Base-by-base conservation (phyloP, 2,797 vertebrate genomes). In the Anguilla marmorata region DNA sequence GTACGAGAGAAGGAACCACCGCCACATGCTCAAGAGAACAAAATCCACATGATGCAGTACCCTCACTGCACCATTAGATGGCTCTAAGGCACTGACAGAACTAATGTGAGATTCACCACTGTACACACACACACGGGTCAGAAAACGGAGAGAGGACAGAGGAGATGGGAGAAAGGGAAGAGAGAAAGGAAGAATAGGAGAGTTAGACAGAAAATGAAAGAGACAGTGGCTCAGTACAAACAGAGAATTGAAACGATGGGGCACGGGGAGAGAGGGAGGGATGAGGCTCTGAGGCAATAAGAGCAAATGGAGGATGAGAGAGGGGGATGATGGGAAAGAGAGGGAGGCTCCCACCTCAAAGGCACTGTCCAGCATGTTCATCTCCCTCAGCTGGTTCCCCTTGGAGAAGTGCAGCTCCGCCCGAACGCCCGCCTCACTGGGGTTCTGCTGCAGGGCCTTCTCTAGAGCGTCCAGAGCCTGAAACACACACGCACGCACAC, bases 391-490 rank as follows among this genome's bases (percentile, higher is more conserved):
- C 90, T 98, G 98, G 94, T 99, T 99, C 92, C 98, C 98, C 96
- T 98, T 98, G 85, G 98, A 98, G 94, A 99, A 99, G 90, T 97
- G 95, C 27, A 99, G 97, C 91, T 99, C 98, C 66, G 98, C 98
- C 91, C 93, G 94, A 79, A 99, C 94, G 52, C 96, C 95, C 0
- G 96, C 92, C 89, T 99, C 98, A 91, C 94, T 94, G 93, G 97
- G 97, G 90, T 97, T 96, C 93, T 98, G 96, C 93, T 97, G 96
- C 87, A 99, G 95, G 16, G 98, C 98, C 89, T 93, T 92, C 88
- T 98, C 96, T 93, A 99, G 95, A 91, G 97, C 96, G 84, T 96
- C 95, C 16, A 99, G 94, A 16, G 98, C 98, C 98, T 99, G 91
- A 80, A 2, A 50, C 76, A 48, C 79, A 82, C 79, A 82, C 79